These are phyloP conservation scores for Oreochromis grahami DNA, from an alignment of 2,797 vertebrate species.

Conservation along the genomic window DNA sequence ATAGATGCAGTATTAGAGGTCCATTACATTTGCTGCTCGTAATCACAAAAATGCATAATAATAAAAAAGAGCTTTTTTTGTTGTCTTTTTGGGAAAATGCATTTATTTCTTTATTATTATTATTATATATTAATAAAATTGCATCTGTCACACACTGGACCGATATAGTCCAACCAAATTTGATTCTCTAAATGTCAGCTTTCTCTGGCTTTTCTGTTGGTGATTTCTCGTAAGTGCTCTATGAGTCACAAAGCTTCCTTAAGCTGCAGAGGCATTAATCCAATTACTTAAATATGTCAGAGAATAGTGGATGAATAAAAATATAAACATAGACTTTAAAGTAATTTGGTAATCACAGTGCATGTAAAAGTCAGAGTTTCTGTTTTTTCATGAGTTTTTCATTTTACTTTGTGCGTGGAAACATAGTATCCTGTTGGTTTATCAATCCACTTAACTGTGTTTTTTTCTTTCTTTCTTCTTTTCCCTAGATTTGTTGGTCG, in stretches of 20 bases:
- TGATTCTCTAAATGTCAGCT: not conserved
- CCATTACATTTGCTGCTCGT: not conserved
- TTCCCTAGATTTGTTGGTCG: slow-evolving; percentile 89
- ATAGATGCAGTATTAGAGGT: not conserved
- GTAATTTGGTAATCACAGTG: not conserved
- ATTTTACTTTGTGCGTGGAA: not conserved
- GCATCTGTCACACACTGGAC: not conserved
- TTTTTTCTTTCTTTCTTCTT: not conserved
- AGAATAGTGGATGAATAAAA: not conserved
- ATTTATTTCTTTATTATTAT: not conserved
- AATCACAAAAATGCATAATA: not conserved
- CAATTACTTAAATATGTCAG: not conserved
- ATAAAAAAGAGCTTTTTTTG: not conserved
- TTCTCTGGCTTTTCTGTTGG: not conserved
- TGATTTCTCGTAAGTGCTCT: not conserved
- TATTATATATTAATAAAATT: not conserved
- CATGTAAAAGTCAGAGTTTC: not conserved
- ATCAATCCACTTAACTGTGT: not conserved
- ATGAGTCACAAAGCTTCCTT: not conserved
- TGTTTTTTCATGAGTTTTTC: not conserved
- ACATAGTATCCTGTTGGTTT: not conserved
- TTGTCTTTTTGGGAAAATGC: not conserved
- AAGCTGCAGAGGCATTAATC: not conserved
- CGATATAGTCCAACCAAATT: too few species aligned
- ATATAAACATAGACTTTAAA: not conserved